phyloP scores from a whole-genome alignment of 1,140 invertebrate species.

The Penaeus japonicus region DNA sequence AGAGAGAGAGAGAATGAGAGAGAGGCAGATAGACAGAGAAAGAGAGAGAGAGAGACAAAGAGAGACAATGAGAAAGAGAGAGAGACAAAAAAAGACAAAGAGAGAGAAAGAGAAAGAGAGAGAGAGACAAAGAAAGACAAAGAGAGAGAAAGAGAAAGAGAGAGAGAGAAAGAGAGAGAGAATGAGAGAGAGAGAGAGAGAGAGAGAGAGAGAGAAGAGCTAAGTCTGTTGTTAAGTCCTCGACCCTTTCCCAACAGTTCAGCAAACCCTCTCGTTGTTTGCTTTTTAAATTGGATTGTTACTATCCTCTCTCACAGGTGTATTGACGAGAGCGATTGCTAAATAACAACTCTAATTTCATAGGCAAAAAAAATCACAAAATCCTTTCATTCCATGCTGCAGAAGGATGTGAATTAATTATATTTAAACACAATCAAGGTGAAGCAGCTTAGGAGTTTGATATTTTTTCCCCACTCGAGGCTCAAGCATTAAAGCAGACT shows the following conservation, averaged over 20 bases:
- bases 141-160: not conserved
- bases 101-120: not conserved
- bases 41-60: no score
- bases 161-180: not conserved
- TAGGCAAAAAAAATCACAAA: conserved; percentile 26
- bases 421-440: no score
- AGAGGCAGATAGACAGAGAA: no score
- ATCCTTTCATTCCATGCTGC: conserved; percentile 13
- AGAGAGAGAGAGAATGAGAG: not conserved
- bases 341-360: conserved; percentile 28
- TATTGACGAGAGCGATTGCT: conserved; percentile 40
- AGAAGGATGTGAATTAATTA: not conserved
- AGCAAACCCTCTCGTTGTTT: conserved; percentile 46
- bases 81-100: no score
- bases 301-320: conserved; percentile 23
- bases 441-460: no score
- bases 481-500: no score
- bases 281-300: conserved; percentile 54
- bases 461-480: no score
- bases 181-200: not conserved
- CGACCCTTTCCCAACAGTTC: conserved; percentile 25
- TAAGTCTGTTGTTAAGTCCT: conserved; percentile 15
- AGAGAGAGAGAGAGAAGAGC: conserved; percentile 1
- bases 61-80: no score
- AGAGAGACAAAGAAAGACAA: not conserved